Evolutionary conservation across 2,888 invertebrate genomes (phyloP).

Genomic region (Dolichomitus sp.): DNA sequence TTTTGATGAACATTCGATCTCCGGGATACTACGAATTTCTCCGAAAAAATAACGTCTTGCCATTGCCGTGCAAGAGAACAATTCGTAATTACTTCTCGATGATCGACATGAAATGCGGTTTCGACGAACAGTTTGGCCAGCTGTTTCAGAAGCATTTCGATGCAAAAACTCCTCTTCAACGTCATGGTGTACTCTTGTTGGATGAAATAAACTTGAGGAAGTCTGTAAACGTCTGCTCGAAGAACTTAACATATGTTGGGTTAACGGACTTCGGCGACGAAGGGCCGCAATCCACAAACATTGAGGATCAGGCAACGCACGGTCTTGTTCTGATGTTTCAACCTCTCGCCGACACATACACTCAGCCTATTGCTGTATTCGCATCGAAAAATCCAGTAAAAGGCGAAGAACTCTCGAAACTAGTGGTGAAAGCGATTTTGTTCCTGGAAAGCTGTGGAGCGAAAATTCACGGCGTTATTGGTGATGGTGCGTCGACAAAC

Average conservation of each 20-base stretch:
- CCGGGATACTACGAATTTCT: constrained; percentile 33
- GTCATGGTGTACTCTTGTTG: neutral
- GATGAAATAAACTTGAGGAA: constrained; percentile 26
- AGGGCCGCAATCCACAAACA: neutral
- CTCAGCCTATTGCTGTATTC: neutral
- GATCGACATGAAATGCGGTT: constrained; percentile 28
- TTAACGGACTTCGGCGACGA: constrained; percentile 3
- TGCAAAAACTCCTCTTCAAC: neutral
- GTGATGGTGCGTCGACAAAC: neutral
- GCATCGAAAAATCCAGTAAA: neutral
- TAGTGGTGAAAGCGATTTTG: neutral
- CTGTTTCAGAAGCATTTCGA: constrained; percentile 26
- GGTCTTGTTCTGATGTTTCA: neutral
- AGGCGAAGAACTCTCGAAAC: neutral
- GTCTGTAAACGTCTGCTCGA: constrained; percentile 1
- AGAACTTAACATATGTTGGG: constrained; percentile 1
- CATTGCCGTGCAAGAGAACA: constrained; percentile 38
- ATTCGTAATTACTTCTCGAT: constrained; percentile 30
- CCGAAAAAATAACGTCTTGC: constrained; percentile 36
- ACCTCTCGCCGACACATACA: neutral
- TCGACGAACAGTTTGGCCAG: constrained; percentile 26
- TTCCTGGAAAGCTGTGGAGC: neutral
- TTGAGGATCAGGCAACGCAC: constrained; percentile 3
- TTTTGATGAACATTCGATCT: constrained; percentile 46
- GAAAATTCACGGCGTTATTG: constrained; percentile 1